These are phyloP conservation scores for Xylota segnis DNA, from an alignment of 2,888 invertebrate genomes.

Conservation along the genomic window DNA sequence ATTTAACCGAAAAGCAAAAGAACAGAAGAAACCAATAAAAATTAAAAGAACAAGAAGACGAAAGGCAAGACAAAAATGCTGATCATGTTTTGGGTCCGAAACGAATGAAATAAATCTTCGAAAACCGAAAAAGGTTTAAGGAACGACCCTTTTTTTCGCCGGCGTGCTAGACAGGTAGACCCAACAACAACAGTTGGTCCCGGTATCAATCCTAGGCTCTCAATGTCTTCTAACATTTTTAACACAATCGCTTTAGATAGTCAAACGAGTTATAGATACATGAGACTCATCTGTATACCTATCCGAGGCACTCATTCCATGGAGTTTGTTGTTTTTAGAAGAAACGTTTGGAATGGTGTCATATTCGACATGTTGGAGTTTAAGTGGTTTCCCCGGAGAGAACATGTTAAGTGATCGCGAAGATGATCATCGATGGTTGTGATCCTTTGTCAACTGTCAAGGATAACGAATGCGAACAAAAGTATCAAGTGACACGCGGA, in stretches of 20 bases:
- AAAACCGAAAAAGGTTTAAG: conserved; percentile 44
- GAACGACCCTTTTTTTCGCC: conserved; percentile 45
- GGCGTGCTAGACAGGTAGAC: conserved; percentile 63
- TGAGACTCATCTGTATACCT: conserved; percentile 27
- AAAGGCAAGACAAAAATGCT: conserved; percentile 40
- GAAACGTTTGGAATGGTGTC: conserved; percentile 59
- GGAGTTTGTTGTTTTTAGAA: conserved; percentile 49
- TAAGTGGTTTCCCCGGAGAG: conserved; percentile 70
- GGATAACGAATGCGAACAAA: conserved; percentile 49
- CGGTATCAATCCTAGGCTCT: conserved; percentile 9
- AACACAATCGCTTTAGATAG: conserved; percentile 71
- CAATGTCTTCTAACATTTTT: conserved; percentile 61
- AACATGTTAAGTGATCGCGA: conserved; percentile 62
- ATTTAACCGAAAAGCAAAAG: conserved; percentile 69
- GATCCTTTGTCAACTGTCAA: conserved; percentile 67
- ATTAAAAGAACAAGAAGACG: conserved; percentile 56
- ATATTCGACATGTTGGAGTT: conserved; percentile 68
- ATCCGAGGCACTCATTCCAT: conserved; percentile 20
- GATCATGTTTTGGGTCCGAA: conserved; percentile 71
- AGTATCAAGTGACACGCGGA: conserved; percentile 59
- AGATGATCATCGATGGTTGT: conserved; percentile 56
- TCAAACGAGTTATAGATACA: conserved; percentile 32
- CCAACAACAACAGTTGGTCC: conserved; percentile 62
- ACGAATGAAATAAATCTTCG: conserved; percentile 75
- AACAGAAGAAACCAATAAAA: conserved; percentile 76